phyloP scores from a whole-genome alignment of 2,888 invertebrate genomes.

The Carcina quercana region DNA sequence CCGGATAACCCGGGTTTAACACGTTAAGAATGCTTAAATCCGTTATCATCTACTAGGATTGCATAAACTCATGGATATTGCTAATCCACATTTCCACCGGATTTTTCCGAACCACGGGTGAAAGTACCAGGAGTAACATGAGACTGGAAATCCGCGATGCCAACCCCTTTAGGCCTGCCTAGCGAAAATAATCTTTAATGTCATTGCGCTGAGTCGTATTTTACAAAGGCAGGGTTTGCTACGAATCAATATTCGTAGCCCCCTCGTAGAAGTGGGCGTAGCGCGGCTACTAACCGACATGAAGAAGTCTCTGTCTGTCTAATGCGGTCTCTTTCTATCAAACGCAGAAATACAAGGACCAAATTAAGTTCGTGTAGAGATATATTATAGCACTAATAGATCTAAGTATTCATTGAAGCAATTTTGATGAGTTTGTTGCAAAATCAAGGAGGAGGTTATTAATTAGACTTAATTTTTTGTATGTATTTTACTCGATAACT shows the following conservation, averaged over 20 bases:
- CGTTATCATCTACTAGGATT: slow-evolving; percentile 53
- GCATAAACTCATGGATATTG: slow-evolving; percentile 32
- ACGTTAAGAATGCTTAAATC: slow-evolving; percentile 62
- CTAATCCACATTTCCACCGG: slow-evolving; percentile 40
- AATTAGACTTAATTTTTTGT: no score
- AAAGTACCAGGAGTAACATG: slow-evolving; percentile 15
- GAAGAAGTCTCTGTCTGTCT: slow-evolving; percentile 30
- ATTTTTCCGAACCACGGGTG: slow-evolving; percentile 6
- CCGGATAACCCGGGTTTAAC: slow-evolving; percentile 54
- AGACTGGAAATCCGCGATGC: slow-evolving; percentile 6
- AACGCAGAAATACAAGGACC: no score
- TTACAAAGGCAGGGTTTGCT: slow-evolving; percentile 12
- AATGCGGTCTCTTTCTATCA: slow-evolving; percentile 15
- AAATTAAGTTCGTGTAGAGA: no score
- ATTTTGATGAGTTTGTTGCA: no score
- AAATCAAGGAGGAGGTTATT: no score
- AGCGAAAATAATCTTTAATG: not conserved
- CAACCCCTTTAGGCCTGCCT: slow-evolving; percentile 10
- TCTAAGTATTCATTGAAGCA: no score
- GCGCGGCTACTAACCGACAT: slow-evolving; percentile 19
- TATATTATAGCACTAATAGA: no score
- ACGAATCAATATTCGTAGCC: slow-evolving; percentile 44
- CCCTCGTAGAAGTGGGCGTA: slow-evolving; percentile 40
- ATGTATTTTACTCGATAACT: no score
- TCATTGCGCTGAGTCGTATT: not conserved